Evolutionary conservation across 1,140 invertebrate genomes (phyloP).

Genomic region (Drosophila sucinea): DNA sequence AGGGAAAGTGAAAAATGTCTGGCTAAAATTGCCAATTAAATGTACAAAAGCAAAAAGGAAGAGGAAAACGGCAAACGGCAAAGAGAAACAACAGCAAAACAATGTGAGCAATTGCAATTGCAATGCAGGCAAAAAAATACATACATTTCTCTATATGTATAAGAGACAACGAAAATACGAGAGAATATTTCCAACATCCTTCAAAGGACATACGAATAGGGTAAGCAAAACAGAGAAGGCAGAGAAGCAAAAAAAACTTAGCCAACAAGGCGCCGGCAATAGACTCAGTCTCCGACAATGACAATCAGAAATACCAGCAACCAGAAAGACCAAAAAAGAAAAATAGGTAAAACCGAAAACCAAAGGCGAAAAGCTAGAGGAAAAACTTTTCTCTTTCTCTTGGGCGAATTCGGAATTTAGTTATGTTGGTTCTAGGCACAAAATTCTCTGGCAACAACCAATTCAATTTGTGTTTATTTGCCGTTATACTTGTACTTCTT

Average conservation of each 20-base stretch:
- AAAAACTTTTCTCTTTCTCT: background rate
- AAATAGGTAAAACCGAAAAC: conserved; percentile 3
- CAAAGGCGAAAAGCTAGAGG: background rate
- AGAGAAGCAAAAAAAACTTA: conserved; percentile 28
- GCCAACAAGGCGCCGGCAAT: conserved; percentile 52
- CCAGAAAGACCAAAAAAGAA: conserved; percentile 5
- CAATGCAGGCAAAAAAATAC: conserved; percentile 26
- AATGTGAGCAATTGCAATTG: conserved; percentile 37
- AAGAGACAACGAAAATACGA: conserved; percentile 24
- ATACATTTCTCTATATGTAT: background rate
- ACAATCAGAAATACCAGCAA: conserved; percentile 40
- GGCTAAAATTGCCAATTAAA: conserved; percentile 72
- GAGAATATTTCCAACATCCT: background rate
- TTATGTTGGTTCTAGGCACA: background rate
- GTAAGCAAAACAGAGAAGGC: conserved; percentile 68
- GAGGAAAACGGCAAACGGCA: background rate
- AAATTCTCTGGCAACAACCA: conserved; percentile 37
- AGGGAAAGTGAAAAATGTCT: conserved; percentile 65
- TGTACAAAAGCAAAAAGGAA: conserved; percentile 36
- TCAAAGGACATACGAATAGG: conserved; percentile 36
- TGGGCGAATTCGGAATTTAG: background rate
- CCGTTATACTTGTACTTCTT: conserved; percentile 45
- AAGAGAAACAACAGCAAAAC: conserved; percentile 22
- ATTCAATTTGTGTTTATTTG: conserved; percentile 70
- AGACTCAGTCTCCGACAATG: conserved; percentile 44